Evolutionary conservation across 2,888 invertebrate genomes (phyloP).

Genomic region (Eupsilia transversa): DNA sequence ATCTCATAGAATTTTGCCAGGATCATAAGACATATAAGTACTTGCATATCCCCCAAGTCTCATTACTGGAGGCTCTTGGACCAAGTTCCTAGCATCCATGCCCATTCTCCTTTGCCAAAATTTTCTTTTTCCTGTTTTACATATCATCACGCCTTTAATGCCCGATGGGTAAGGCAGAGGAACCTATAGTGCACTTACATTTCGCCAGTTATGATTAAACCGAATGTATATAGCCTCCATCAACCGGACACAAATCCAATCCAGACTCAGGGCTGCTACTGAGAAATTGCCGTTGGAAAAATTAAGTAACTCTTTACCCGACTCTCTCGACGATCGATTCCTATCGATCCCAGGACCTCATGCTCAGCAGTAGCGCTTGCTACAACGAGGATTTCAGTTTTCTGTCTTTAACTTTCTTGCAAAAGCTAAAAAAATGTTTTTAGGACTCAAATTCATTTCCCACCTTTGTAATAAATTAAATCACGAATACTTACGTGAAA

Average conservation of each 20-base stretch:
- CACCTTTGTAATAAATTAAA: conserved; percentile 40
- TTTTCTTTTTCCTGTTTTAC: not conserved
- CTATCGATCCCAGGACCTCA: not conserved
- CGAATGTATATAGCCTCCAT: not conserved
- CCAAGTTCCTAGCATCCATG: too few species aligned
- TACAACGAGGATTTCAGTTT: not conserved
- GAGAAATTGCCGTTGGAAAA: not conserved
- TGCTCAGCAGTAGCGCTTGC: not conserved
- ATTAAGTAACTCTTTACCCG: not conserved
- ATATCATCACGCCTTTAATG: not conserved
- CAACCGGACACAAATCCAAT: not conserved
- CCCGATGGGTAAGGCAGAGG: not conserved
- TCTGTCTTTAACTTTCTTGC: not conserved
- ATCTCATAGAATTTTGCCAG: too few species aligned
- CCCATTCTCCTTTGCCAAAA: too few species aligned
- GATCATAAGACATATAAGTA: too few species aligned
- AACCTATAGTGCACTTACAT: not conserved
- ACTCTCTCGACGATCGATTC: too few species aligned
- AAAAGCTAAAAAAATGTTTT: not conserved
- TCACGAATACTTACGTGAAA: conserved; percentile 40
- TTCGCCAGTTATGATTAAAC: not conserved
- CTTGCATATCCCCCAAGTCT: too few species aligned
- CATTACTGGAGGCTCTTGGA: too few species aligned
- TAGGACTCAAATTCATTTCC: not conserved
- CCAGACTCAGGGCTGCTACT: not conserved